Evolutionary conservation across 2,888 invertebrate genomes (phyloP).

Genomic region (Luffia ferchaultella): DNA sequence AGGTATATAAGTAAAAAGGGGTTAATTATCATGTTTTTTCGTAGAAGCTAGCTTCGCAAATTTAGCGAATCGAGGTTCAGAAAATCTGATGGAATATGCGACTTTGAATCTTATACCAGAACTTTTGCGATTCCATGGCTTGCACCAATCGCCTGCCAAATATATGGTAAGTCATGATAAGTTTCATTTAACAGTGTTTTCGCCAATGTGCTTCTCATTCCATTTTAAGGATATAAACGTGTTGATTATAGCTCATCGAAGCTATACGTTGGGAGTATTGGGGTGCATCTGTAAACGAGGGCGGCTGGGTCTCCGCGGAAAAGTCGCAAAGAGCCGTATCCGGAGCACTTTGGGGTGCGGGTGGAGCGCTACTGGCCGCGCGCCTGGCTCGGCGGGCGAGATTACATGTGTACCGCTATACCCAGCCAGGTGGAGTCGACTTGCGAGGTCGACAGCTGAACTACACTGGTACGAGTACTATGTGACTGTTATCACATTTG

Average conservation of each 20-base stretch:
- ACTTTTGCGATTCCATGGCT: conserved; percentile 46
- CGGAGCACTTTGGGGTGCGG: conserved; percentile 55
- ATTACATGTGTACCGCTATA: conserved; percentile 65
- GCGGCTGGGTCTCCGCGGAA: neutral
- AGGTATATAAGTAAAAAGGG: no score
- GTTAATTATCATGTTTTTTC: conserved; percentile 18
- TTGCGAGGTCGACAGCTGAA: conserved; percentile 49
- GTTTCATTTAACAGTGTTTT: conserved; percentile 2
- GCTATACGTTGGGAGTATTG: conserved; percentile 68
- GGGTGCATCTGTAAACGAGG: conserved; percentile 20
- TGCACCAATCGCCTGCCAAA: conserved; percentile 27
- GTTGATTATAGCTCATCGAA: conserved; percentile 33
- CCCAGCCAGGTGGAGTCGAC: conserved; percentile 51
- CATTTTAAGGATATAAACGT: no score
- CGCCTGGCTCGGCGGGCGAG: conserved; percentile 54
- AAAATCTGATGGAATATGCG: conserved; percentile 63
- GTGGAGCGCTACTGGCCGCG: conserved; percentile 62
- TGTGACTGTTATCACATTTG: no score
- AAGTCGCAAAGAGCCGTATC: neutral
- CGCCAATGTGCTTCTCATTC: no score
- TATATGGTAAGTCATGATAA: conserved; percentile 33
- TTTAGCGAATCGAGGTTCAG: conserved; percentile 60
- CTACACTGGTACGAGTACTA: conserved; percentile 55
- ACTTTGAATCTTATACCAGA: conserved; percentile 67
- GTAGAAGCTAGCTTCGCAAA: conserved; percentile 67